A percentile compares a stretch with the other conserved stretches of the same genome.
phyloP scores from a whole-genome alignment of 2,113 vertebrate species.

The Actenoides hombroni region DNA sequence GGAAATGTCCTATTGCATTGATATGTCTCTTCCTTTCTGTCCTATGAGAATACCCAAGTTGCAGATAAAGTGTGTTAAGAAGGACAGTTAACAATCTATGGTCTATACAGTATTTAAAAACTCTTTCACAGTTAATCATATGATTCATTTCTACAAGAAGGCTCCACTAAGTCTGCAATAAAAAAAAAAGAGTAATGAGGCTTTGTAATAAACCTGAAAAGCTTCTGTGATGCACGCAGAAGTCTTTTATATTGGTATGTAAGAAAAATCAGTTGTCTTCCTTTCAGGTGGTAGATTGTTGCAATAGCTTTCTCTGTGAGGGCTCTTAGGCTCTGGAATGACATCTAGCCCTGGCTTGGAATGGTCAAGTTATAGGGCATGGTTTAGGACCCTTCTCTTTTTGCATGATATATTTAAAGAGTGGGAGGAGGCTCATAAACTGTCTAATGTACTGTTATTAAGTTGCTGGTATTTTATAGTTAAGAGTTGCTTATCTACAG shows the following conservation, averaged over 20 bases:
- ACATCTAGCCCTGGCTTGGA: not conserved
- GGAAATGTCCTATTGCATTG: conserved; percentile 68
- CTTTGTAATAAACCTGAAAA: conserved; percentile 68
- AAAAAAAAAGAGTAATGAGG: conserved; percentile 69
- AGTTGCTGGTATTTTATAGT: not conserved
- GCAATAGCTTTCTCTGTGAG: not conserved
- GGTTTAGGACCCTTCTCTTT: not conserved
- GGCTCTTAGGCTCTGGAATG: not conserved
- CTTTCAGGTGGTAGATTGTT: not conserved
- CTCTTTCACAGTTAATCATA: conserved; percentile 68
- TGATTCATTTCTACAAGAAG: conserved; percentile 72
- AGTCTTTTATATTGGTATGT: conserved; percentile 48
- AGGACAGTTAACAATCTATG: conserved; percentile 63
- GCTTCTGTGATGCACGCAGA: conserved; percentile 44
- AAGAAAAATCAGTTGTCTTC: conserved; percentile 28
- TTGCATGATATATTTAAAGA: not conserved
- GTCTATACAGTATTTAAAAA: conserved; percentile 73
- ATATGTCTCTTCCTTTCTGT: conserved; percentile 59
- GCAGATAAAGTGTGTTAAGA: conserved; percentile 69
- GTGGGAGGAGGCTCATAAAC: not conserved
- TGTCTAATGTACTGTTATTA: not conserved
- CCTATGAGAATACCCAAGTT: conserved; percentile 66
- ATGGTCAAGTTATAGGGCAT: not conserved
- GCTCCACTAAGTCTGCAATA: conserved; percentile 76
- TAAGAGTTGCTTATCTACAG: not conserved